phyloP scores from a whole-genome alignment of 2,888 invertebrate genomes.

The Sinohyriopsis cumingii region DNA sequence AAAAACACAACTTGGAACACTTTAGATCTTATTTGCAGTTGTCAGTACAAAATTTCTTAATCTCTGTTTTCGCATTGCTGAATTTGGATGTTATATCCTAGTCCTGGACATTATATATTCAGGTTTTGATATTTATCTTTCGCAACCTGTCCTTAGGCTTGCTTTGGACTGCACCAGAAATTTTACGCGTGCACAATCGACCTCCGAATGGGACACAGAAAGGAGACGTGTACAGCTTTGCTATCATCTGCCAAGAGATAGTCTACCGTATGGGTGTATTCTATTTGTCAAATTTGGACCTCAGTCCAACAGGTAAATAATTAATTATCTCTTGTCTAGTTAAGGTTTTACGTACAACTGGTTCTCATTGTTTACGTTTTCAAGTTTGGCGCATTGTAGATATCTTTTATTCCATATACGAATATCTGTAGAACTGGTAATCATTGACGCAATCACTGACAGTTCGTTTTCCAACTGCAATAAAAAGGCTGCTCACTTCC shows the following conservation, averaged over 20 bases:
- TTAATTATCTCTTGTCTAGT: not conserved
- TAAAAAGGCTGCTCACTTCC: too few relatives aligned
- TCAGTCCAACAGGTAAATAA: slow-evolving; percentile 61
- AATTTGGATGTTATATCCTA: too few relatives aligned
- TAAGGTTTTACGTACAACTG: too few relatives aligned
- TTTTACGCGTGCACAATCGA: slow-evolving; percentile 73
- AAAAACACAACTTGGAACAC: too few relatives aligned
- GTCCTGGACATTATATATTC: too few relatives aligned
- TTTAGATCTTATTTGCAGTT: too few relatives aligned
- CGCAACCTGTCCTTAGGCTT: slow-evolving; percentile 29
- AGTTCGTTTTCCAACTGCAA: not conserved
- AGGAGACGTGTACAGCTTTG: slow-evolving; percentile 86
- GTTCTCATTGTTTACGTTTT: too few relatives aligned
- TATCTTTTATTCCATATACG: not conserved
- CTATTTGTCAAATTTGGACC: slow-evolving; percentile 57
- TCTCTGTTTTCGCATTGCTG: too few relatives aligned
- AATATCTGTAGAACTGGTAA: not conserved
- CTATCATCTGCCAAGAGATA: slow-evolving; percentile 92
- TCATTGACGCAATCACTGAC: not conserved
- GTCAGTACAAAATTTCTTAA: too few relatives aligned
- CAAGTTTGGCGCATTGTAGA: too few relatives aligned
- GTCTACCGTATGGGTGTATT: slow-evolving; percentile 75
- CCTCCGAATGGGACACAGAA: slow-evolving; percentile 65
- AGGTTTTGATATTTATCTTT: too few relatives aligned
- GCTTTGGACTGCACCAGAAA: slow-evolving; percentile 59